phyloP scores from a whole-genome alignment of 2,797 vertebrate species.

The Tamandua tetradactyla region DNA sequence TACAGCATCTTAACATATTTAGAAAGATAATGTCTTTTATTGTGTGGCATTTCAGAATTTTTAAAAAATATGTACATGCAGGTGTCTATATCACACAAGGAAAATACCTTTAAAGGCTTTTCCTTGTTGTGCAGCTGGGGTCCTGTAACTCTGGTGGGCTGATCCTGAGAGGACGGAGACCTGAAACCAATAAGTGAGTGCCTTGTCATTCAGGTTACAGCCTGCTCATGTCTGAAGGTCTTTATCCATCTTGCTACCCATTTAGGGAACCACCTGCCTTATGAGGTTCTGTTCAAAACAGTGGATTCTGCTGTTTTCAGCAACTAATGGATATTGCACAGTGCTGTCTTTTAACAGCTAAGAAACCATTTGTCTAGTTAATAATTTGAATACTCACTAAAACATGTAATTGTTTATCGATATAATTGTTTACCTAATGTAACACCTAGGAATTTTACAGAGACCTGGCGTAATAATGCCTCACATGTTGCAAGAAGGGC shows the following conservation, averaged over 20 bases:
- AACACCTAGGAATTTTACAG: slow-evolving; percentile 33
- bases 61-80: neutral
- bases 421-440: slow-evolving; percentile 10
- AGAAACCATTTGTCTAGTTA: neutral
- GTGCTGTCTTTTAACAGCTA: slow-evolving; percentile 24
- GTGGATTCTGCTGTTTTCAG: slow-evolving; percentile 13
- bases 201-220: neutral
- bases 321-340: neutral
- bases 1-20: neutral
- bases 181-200: neutral
- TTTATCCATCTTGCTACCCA: neutral
- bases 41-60: slow-evolving; percentile 32
- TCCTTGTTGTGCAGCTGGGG: neutral
- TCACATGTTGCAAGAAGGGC: neutral
- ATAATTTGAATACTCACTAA: neutral
- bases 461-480: neutral
- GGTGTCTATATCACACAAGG: neutral
- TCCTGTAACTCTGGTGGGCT: neutral
- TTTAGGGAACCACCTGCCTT: slow-evolving; percentile 9
- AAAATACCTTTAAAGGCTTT: slow-evolving; percentile 14
- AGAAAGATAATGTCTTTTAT: slow-evolving; percentile 31
- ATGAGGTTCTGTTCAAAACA: neutral
- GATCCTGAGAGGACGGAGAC: neutral
- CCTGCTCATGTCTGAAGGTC: neutral
- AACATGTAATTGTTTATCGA: slow-evolving; percentile 7